Conservation (phyloP, 64 coral and sea anemone genomes). For the Orbicella faveolata region DNA sequence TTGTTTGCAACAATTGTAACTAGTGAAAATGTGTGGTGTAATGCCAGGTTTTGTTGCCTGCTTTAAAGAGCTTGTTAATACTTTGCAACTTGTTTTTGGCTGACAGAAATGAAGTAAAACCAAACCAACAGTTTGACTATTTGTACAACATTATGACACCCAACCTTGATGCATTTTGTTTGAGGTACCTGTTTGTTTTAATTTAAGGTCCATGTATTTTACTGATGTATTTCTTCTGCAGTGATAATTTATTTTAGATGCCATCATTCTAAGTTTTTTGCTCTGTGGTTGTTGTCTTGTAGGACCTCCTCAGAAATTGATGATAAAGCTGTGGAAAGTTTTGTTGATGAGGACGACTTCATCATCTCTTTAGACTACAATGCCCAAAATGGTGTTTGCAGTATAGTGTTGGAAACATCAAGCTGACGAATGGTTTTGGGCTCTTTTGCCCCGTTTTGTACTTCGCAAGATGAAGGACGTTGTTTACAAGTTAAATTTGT, state of each 20-base stretch:
- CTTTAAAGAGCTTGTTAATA: no score
- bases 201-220: not conserved
- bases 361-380: constrained; percentile 57
- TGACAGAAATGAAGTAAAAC: not conserved
- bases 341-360: constrained; percentile 59
- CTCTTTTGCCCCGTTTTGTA: not conserved
- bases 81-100: no score
- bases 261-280: not conserved
- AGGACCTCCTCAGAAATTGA: constrained; percentile 49
- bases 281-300: constrained; percentile 28
- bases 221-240: constrained; percentile 9
- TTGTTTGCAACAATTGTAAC: not conserved
- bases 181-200: not conserved
- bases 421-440: not conserved
- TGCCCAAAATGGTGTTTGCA: constrained; percentile 32
- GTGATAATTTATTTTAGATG: not conserved
- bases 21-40: not conserved
- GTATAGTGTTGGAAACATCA: constrained; percentile 10
- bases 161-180: not conserved
- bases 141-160: not conserved
- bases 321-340: constrained; percentile 38
- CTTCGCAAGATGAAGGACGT: not conserved
- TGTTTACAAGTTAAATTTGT: not conserved
- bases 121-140: not conserved
- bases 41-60: no score